phyloP scores from a whole-genome alignment of 2,797 vertebrate genomes.

The Pseudocheirus occidentalis region DNA sequence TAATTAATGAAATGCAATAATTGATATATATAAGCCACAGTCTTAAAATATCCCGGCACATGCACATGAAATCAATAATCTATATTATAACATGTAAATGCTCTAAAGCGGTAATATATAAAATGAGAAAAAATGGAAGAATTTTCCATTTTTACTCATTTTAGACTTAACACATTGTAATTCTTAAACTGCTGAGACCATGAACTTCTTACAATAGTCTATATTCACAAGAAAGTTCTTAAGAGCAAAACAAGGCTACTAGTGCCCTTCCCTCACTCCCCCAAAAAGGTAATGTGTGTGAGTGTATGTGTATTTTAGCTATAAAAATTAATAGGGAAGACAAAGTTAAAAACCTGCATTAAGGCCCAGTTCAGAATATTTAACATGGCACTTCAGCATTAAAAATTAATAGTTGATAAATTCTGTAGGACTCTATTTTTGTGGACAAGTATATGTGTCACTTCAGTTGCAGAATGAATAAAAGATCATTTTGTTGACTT shows the following conservation, averaged over 20 bases:
- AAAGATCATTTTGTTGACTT: slow-evolving; percentile 69
- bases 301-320: slow-evolving; percentile 7
- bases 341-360: slow-evolving; percentile 73
- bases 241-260: slow-evolving; percentile 46
- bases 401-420: slow-evolving; percentile 73
- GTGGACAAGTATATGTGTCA: slow-evolving; percentile 54
- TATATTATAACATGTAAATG: slow-evolving; percentile 54
- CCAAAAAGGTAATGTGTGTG: slow-evolving; percentile 24
- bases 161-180: slow-evolving; percentile 42
- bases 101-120: slow-evolving; percentile 36
- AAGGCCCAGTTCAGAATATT: slow-evolving; percentile 80
- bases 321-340: slow-evolving; percentile 65
- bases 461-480: slow-evolving; percentile 69
- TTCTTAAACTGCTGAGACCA: slow-evolving; percentile 46
- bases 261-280: not conserved
- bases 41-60: slow-evolving; percentile 49
- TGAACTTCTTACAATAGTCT: slow-evolving; percentile 13
- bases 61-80: slow-evolving; percentile 42
- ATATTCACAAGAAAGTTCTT: slow-evolving; percentile 31
- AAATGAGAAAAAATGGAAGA: slow-evolving; percentile 55
- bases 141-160: slow-evolving; percentile 28
- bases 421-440: slow-evolving; percentile 56
- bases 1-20: slow-evolving; percentile 57
- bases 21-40: slow-evolving; percentile 47
- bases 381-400: slow-evolving; percentile 80